Conservation (phyloP, 2,888 invertebrate species). For the Lasiommata megera region DNA sequence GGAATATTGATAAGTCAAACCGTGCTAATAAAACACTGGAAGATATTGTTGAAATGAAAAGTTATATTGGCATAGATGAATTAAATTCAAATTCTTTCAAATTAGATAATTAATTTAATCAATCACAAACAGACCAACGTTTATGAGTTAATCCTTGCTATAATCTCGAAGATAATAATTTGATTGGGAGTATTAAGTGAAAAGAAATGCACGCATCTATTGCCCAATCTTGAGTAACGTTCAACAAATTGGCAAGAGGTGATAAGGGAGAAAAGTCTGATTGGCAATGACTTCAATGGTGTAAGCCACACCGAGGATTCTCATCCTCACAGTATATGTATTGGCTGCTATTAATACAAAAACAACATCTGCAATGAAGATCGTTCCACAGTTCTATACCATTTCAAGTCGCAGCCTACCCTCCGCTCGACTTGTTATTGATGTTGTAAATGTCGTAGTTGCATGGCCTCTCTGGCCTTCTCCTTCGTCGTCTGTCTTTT, state of each 20-base stretch:
- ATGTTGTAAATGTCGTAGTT: slow-evolving; percentile 80
- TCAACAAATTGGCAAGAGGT: neutral
- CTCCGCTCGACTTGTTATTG: slow-evolving; percentile 73
- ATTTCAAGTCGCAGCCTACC: slow-evolving; percentile 70
- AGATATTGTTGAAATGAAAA: no score
- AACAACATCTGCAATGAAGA: slow-evolving; percentile 20
- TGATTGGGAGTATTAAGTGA: no score
- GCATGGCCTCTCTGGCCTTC: slow-evolving; percentile 72
- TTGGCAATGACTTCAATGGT: neutral
- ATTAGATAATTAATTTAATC: no score
- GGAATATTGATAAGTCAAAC: no score
- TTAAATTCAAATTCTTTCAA: no score
- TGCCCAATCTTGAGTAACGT: neutral
- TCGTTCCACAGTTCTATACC: slow-evolving; percentile 73
- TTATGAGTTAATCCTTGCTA: no score
- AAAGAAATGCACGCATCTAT: no score
- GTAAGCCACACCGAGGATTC: neutral
- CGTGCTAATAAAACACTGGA: no score
- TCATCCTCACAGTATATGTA: neutral
- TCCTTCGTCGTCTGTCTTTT: slow-evolving; percentile 69
- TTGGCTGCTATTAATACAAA: slow-evolving; percentile 22
- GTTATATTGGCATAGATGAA: no score
- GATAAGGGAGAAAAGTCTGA: neutral
- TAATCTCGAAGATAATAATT: no score
- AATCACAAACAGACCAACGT: no score